Conservation (phyloP, 1,140 invertebrate species). For the Himalopsyche phryganea region DNA sequence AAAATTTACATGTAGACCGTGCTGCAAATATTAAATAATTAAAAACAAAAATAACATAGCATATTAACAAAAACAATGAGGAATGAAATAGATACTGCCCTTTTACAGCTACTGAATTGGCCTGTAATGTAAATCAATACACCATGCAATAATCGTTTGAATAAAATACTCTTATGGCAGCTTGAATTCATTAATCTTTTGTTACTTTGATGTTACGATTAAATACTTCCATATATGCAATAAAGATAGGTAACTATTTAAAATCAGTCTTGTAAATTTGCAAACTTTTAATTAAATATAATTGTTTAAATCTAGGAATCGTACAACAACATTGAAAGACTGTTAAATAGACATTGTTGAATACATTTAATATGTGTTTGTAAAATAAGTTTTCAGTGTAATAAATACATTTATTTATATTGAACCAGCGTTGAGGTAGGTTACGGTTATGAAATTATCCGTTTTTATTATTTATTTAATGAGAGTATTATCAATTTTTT, state of each 20-base stretch:
- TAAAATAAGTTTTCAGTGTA: background rate
- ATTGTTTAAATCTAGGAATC: slow-evolving; percentile 27
- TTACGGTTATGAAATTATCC: slow-evolving; percentile 4
- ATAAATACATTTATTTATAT: slow-evolving; percentile 3
- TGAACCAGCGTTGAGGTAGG: slow-evolving; percentile 22
- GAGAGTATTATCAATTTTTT: slow-evolving; percentile 29
- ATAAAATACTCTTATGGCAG: slow-evolving; percentile 6
- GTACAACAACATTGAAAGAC: slow-evolving; percentile 24
- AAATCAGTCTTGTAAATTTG: slow-evolving; percentile 35
- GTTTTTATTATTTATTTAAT: slow-evolving; percentile 4
- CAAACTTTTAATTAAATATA: slow-evolving; percentile 26
- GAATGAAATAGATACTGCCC: too few species aligned
- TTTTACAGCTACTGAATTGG: too few species aligned
- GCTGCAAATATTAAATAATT: slow-evolving; percentile 31
- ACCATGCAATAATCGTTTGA: background rate
- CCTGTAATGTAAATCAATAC: background rate
- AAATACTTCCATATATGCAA: slow-evolving; percentile 12
- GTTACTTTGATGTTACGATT: background rate
- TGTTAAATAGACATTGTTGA: slow-evolving; percentile 6
- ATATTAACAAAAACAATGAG: slow-evolving; percentile 13
- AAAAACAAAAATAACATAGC: slow-evolving; percentile 25
- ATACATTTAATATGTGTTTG: slow-evolving; percentile 9
- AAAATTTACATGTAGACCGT: slow-evolving; percentile 35
- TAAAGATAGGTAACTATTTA: slow-evolving; percentile 28
- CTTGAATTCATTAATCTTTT: slow-evolving; percentile 8